Percentiles rank a stretch among this genome's conserved stretches.
Conservation (phyloP, 2,113 vertebrate genomes). For the Hydrochoerus hydrochaeris region DNA sequence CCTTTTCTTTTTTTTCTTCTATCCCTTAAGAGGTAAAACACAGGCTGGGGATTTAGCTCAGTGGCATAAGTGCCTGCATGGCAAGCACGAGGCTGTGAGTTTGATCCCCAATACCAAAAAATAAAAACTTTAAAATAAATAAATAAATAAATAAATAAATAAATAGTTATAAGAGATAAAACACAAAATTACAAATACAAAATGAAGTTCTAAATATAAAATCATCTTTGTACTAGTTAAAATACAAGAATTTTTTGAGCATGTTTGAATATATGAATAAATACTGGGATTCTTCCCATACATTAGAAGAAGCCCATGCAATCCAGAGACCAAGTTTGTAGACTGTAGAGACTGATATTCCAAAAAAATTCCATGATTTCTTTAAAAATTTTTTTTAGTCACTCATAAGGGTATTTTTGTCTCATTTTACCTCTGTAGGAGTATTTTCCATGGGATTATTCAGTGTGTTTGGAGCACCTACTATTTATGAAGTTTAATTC, state of each 20-base stretch:
- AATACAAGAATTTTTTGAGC: background rate
- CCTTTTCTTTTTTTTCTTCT: background rate
- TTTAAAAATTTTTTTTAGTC: background rate
- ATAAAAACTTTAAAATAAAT: no score
- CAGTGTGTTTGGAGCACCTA: background rate
- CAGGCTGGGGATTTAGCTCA: no score
- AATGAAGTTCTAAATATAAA: background rate
- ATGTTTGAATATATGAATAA: background rate
- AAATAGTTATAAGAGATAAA: background rate
- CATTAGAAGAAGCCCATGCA: background rate
- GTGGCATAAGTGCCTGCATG: no score
- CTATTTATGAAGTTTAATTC: background rate
- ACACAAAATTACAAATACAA: slow-evolving; percentile 4
- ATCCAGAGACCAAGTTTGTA: accelerated
- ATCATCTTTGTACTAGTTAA: background rate
- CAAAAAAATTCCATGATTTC: background rate
- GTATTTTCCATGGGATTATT: background rate
- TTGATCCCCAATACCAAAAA: no score
- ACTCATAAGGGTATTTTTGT: background rate
- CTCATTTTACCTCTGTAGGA: background rate
- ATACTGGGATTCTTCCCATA: background rate
- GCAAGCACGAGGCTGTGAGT: no score
- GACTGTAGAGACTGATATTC: background rate
- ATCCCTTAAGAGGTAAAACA: background rate
- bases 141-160: no score